A percentile compares a stretch with the other conserved stretches of the same genome.
Conservation (phyloP, 2,797 vertebrate species). For the Cynopterus sphinx region DNA sequence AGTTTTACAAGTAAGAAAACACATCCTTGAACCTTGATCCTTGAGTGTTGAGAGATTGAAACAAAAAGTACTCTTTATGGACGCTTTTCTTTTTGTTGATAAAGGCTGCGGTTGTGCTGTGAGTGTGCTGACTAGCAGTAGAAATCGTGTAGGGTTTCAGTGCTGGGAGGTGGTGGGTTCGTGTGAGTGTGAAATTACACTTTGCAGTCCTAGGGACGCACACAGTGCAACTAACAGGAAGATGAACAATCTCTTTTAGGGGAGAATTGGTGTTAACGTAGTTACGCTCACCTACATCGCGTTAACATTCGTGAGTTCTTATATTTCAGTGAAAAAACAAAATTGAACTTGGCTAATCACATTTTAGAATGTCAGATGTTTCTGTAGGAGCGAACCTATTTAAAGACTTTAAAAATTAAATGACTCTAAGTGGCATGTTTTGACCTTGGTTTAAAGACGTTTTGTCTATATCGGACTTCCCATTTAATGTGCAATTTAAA, state of each 20-base stretch:
- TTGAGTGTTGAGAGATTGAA: slow-evolving; percentile 37
- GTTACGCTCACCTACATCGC: background rate
- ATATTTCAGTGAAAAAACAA: background rate
- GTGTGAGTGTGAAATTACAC: slow-evolving; percentile 52
- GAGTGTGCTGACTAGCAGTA: slow-evolving; percentile 15
- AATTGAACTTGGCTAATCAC: slow-evolving; percentile 42
- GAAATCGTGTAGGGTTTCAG: background rate
- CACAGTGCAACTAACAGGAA: background rate
- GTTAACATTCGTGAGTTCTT: slow-evolving; percentile 53
- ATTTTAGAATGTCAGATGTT: slow-evolving; percentile 51
- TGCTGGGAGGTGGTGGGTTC: slow-evolving; percentile 16
- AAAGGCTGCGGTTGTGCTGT: slow-evolving; percentile 53
- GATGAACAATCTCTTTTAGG: slow-evolving; percentile 52
- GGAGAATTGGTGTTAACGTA: slow-evolving; percentile 45
- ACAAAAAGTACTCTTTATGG: slow-evolving; percentile 53
- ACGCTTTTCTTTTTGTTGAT: slow-evolving; percentile 20
- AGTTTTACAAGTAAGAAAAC: slow-evolving; percentile 34
- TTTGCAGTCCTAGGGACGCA: slow-evolving; percentile 45
- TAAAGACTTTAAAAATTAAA: background rate
- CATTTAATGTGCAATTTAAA: slow-evolving; percentile 33
- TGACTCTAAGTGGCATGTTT: background rate
- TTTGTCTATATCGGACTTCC: slow-evolving; percentile 31
- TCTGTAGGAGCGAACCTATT: background rate
- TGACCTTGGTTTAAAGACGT: slow-evolving; percentile 63
- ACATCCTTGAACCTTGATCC: background rate